Conservation (phyloP, 2,888 invertebrate species). For the Scaptomyza polygonia region DNA sequence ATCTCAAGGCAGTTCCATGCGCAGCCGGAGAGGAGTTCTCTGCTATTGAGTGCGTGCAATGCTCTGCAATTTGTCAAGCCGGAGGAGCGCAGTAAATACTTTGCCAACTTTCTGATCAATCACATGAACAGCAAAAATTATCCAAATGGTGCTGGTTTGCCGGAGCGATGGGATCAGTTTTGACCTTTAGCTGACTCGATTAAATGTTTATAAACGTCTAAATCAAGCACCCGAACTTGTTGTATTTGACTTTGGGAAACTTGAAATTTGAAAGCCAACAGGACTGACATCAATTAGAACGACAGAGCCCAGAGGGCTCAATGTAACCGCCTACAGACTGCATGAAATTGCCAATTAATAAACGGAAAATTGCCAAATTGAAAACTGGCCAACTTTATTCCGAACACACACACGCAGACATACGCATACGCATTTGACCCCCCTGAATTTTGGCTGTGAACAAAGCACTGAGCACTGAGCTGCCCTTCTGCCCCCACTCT, state of each 20-base stretch:
- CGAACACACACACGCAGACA: constrained; percentile 9
- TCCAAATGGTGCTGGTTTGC: constrained; percentile 66
- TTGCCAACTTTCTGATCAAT: constrained; percentile 64
- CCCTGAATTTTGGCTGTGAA: constrained; percentile 6
- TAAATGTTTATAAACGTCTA: constrained; percentile 16
- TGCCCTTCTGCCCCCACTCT: background rate
- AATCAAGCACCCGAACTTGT: too few species aligned
- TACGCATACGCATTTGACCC: constrained; percentile 7
- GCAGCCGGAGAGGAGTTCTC: constrained; percentile 49
- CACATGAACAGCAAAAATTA: constrained; percentile 68
- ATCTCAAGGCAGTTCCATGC: constrained; percentile 41
- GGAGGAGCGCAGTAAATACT: constrained; percentile 56
- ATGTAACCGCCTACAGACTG: constrained; percentile 28
- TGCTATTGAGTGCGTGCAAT: constrained; percentile 48
- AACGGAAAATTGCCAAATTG: constrained; percentile 64
- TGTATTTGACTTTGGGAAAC: background rate
- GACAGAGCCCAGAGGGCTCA: constrained; percentile 29
- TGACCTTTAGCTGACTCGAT: background rate
- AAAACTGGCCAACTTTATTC: constrained; percentile 39
- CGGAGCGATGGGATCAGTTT: constrained; percentile 63
- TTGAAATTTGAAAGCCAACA: background rate
- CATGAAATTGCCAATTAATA: constrained; percentile 77
- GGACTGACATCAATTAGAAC: background rate
- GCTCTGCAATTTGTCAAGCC: constrained; percentile 44
- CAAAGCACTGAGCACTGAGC: constrained; percentile 10